These are phyloP conservation scores for Chaetophractus vellerosus DNA, from an alignment of 2,797 vertebrate genomes.

Conservation along the genomic window DNA sequence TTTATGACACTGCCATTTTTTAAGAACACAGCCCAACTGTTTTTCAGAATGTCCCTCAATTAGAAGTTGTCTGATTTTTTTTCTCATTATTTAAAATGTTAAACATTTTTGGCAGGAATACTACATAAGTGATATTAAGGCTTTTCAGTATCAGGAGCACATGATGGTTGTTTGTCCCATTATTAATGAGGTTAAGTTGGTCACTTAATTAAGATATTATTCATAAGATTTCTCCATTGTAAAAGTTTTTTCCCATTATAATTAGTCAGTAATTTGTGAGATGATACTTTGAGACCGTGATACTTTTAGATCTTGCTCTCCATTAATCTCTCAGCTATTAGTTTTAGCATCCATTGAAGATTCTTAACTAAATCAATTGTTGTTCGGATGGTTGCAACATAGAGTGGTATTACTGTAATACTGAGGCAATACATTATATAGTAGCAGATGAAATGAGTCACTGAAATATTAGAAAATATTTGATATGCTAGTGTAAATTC, in stretches of 20 bases:
- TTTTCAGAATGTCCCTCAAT: conserved; percentile 58
- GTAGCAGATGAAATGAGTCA: conserved; percentile 22
- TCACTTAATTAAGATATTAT: conserved; percentile 28
- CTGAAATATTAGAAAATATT: conserved; percentile 48
- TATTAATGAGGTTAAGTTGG: conserved; percentile 64
- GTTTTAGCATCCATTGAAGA: conserved; percentile 58
- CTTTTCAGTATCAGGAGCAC: conserved; percentile 30
- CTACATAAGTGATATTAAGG: background rate
- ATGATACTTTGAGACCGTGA: background rate
- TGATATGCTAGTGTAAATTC: conserved; percentile 46
- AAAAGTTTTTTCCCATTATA: conserved; percentile 48
- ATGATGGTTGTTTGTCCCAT: background rate
- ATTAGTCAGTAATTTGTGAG: conserved; percentile 55
- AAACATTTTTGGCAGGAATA: conserved; percentile 58
- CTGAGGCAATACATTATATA: background rate
- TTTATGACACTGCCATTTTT: conserved; percentile 48
- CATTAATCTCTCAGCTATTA: conserved; percentile 31
- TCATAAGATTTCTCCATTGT: conserved; percentile 56
- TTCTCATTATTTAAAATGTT: conserved; percentile 59
- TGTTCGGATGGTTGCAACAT: conserved; percentile 12
- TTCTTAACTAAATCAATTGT: conserved; percentile 56
- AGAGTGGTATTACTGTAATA: conserved; percentile 59
- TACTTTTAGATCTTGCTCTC: conserved; percentile 45
- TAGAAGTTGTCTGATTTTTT: conserved; percentile 52
- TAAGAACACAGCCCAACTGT: conserved; percentile 37